Conservation (phyloP, 2,113 vertebrate genomes). For the Tachuris rubrigastra region DNA sequence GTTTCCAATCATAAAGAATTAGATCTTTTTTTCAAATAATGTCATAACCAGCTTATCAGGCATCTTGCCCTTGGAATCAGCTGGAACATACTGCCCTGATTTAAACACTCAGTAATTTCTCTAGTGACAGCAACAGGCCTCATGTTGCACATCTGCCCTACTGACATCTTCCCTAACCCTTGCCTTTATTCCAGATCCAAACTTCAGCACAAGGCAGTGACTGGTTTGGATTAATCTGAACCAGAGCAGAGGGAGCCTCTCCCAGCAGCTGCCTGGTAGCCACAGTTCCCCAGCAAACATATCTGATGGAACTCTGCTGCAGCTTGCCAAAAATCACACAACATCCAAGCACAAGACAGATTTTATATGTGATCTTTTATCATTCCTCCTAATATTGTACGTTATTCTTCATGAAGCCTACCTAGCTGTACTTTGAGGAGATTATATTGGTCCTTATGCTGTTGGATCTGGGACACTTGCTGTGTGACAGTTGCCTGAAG, state of each 20-base stretch:
- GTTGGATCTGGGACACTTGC: constrained; percentile 92
- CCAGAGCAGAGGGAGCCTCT: background rate
- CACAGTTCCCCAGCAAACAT: background rate
- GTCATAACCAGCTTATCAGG: background rate
- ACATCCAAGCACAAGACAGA: background rate
- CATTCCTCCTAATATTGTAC: background rate
- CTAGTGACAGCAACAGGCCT: background rate
- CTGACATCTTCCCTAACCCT: background rate
- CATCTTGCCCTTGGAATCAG: background rate
- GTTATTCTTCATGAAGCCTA: constrained; percentile 27
- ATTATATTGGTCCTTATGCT: constrained; percentile 98
- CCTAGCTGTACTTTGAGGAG: constrained; percentile 95
- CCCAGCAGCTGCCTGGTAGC: background rate
- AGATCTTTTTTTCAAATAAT: background rate
- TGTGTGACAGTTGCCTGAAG: constrained; percentile 85
- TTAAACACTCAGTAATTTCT: background rate
- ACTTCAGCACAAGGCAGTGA: background rate
- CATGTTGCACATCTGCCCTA: background rate
- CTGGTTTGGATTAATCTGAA: background rate
- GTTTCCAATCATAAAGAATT: background rate
- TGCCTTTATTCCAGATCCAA: background rate
- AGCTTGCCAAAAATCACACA: background rate
- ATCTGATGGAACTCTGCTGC: background rate
- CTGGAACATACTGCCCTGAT: background rate
- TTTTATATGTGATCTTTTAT: too few species aligned